Base-by-base conservation (phyloP, 2,113 vertebrate species). In the Papio anubis region DNA sequence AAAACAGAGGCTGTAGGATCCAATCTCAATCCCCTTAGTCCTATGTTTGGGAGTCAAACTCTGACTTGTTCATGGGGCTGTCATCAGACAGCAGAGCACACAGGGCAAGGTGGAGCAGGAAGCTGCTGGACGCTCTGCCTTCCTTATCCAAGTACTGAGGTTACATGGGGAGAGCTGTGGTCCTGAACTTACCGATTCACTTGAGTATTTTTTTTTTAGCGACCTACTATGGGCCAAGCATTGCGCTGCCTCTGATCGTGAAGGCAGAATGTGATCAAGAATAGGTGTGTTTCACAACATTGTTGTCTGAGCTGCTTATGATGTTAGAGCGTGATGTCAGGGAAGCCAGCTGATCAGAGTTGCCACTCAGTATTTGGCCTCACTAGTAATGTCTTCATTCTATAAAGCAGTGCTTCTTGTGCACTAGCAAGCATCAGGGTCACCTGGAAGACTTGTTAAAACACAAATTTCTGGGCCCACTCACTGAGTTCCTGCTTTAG, bases 31-130 rank as follows among this genome's bases (percentile, higher is more conserved):
- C 32, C 30, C 16, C 57, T 14, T 12, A 52, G 55, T 14, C 18
- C 30, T 59, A 21, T 50, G 7, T 2, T 21, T 13, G 35, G 6
- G 32, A 1, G 61, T 50, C 55, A 48, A 8, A n/a, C 7, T 3
- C 11, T 3, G 14, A 45, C 5, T 35, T 7, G 8, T 30, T 30
- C 14, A 7, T 10, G 20, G 43, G 17, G 0, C 12, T 0, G 2
- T 7, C 38, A 13, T 2, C 7, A 64, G 61, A 32, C 11, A 13
- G 61, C 61, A 64, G 27, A 30, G 61, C 16, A 18, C 6, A 35
- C 25, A 18, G 32, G 2, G 20, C 1, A 5, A 18, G 52, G 17
- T 8, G 23, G 17, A 21, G 21, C 9, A 11, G 61, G 57, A 17
- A 7, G 43, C 13, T 9, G 18, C 38, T 23, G 35, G 16, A 8